A percentile compares a stretch with the other conserved stretches of the same genome.
phyloP scores from a whole-genome alignment of 2,888 invertebrate genomes.

The Syrista parreyssii region DNA sequence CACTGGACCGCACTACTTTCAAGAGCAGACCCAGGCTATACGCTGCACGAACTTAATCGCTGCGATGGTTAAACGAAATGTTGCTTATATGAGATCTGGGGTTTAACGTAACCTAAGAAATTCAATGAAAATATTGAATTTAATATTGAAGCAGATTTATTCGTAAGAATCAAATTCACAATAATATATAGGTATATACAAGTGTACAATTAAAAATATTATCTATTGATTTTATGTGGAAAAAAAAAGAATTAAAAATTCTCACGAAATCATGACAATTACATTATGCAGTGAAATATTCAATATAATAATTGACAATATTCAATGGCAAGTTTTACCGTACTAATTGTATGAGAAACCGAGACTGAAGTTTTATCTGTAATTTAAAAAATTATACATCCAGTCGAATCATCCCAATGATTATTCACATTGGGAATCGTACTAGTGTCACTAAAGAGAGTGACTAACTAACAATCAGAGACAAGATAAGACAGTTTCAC shows the following conservation, averaged over 20 bases:
- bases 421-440: background rate
- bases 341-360: background rate
- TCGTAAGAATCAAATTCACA: background rate
- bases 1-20: slow-evolving; percentile 37
- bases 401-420: background rate
- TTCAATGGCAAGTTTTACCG: background rate
- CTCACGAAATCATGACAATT: background rate
- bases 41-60: background rate
- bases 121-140: background rate
- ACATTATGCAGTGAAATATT: background rate
- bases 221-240: background rate
- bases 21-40: background rate
- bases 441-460: background rate
- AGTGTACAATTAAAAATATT: background rate
- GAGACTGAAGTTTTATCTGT: background rate
- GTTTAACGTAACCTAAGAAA: background rate
- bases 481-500: background rate
- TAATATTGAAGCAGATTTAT: background rate
- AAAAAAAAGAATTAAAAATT: background rate
- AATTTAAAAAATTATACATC: background rate
- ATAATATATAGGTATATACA: background rate
- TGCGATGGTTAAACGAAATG: background rate
- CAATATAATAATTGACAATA: background rate
- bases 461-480: background rate
- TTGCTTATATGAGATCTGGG: background rate